Conservation (phyloP, 2,888 invertebrate genomes). For the Ochlodes sylvanus region DNA sequence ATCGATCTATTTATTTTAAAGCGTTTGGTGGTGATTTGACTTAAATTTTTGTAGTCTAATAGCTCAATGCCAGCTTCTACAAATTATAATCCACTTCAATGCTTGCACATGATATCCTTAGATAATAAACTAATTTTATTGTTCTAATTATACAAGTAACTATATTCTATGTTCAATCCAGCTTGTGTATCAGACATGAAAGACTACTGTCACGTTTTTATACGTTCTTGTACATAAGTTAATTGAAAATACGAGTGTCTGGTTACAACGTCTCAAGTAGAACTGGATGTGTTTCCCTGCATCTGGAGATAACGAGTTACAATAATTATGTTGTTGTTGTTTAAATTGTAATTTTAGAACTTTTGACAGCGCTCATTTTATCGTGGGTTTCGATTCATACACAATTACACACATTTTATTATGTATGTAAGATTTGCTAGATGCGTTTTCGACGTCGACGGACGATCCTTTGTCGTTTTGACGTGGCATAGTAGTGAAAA, state of each 20-base stretch:
- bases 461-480: too few species aligned
- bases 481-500: too few species aligned
- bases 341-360: neutral
- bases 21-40: too few species aligned
- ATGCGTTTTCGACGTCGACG: too few species aligned
- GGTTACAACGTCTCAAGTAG: conserved; percentile 43
- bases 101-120: conserved; percentile 2
- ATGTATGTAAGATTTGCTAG: too few species aligned
- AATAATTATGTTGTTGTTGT: neutral
- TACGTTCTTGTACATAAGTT: conserved; percentile 33
- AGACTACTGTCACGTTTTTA: conserved; percentile 23
- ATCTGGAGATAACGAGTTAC: conserved; percentile 46
- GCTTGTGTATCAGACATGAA: conserved; percentile 3
- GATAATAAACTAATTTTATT: conserved; percentile 8
- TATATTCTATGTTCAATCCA: conserved; percentile 16
- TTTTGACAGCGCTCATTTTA: too few species aligned
- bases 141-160: conserved; percentile 20
- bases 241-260: conserved; percentile 47
- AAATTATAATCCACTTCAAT: conserved; percentile 2
- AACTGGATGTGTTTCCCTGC: conserved; percentile 45
- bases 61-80: neutral
- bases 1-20: too few species aligned
- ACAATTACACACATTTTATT: too few species aligned
- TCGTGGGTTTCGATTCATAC: too few species aligned
- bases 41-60: too few species aligned